Base-by-base conservation (phyloP, 2,888 invertebrate genomes). In the Creontiades dilutus region DNA sequence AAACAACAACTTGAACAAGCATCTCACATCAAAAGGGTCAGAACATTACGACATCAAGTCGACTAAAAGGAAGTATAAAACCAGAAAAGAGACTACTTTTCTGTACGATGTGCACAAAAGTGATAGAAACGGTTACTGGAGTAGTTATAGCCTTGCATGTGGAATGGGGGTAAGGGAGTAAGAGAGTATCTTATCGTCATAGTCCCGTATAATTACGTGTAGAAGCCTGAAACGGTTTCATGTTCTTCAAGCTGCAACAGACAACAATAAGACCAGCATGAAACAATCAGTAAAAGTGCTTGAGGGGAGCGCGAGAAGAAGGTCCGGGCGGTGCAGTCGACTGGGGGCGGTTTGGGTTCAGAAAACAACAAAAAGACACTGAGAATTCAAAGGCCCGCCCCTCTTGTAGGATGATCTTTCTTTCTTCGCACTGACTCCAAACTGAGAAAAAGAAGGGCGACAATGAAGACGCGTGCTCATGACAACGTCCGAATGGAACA, bases 401-500 rank as follows among this genome's bases (percentile, higher is more conserved):
- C 46, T 46, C 78, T 11, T 5, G 19, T 0, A 68, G 68, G 68
- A 78, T 78, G 78, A 78, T 78, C 78, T 78, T 16, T 78, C 78
- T 47, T 78, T 78, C 78, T 78, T 47, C n/a, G 46, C 37, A 16
- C 78, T 78, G 78, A 78, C 78, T 78, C 16, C 46, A n/a, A 85
- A 37, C 75, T 68, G 86, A 47, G 48, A 86, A 86, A 75, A 86
- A 84, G 61, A n/a, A 81, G 88, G 88, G 88, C 80, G 90, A 90
- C 90, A 90, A 90, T 90, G 90, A 90, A 90, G 90, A 90, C 90
- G 90, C 90, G 90, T 90, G 90, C 78, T 86, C 47, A 75, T 86
- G 90, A 86, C 90, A 90, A 52, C 68, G 90, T 90, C 90, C 90
- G 86, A 90, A 90, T 90, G 90, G 78, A 86, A 90, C 78, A 78